Evolutionary conservation across 2,888 invertebrate genomes (phyloP), one percentile per base, ranked within the genome.

Genomic region (Hirtodrosophila cameraria): DNA sequence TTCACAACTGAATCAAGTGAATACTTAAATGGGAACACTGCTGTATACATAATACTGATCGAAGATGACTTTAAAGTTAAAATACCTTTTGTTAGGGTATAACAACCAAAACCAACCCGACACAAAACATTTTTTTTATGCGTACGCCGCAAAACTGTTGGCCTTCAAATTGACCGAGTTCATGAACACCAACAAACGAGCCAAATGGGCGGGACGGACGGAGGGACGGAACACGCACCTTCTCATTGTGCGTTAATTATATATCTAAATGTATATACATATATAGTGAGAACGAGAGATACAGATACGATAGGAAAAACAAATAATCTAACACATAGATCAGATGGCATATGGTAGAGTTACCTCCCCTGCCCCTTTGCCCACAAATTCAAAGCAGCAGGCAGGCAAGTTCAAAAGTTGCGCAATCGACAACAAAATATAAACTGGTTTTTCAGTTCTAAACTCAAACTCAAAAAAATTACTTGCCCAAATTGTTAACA

Each of bases 131-230:
- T 33, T 61, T 79, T 78, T 70, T 66, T 72, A 72, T 82, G 83
- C 86, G 80, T 79, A 75, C 43, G 66, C 71, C 80, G 77, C 81
- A 81, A 79, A 80, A 84, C 67, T 75, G 85, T 77, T 82, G 85
- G 80, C 88, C 87, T 87, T 87, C 88, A 82, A 73, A 67, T 76
- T 87, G 88, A 88, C 85, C 86, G 87, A 87, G 87, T 87, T 88
- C 88, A 87, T 81, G 88, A 88, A 80, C 84, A 69, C 65, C 54
- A 61, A 52, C 52, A 63, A 68, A 59, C 68, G 63, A 6, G 35
- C 48, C 62, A 8, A 23, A 23, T 23, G 8, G 23, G 35, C 41
- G 60, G 13, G 46, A 52, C 48, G 6, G 52, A 53, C 52, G 1
- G 31, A 36, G 25, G 0, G 18, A 54, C 18, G 2, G 36, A 55